Evolutionary conservation across 2,888 invertebrate genomes (phyloP), one percentile per base, ranked within the genome.

Genomic region (Tolmerus cingulatus): DNA sequence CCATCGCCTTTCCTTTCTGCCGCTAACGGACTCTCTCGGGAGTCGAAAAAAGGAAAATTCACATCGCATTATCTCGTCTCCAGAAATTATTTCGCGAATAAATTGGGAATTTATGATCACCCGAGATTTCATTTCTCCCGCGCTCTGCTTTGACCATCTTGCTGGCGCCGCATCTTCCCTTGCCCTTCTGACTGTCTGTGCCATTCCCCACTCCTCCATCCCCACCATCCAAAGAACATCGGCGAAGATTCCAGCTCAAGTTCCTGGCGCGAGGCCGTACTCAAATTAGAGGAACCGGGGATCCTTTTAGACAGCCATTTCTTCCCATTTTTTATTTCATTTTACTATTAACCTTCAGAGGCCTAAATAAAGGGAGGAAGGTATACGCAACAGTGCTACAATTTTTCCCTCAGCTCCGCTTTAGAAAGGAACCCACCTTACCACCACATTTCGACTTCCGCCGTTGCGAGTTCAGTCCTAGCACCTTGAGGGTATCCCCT

Each of bases 61-160:
- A 86, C 87, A 88, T 88, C 88, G 86, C 87, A 88, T 88, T 88
- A 88, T 88, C 88, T 82, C 88, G 88, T 88, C 88, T 87, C 86
- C 43, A 88, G 87, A 88, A 88, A 88, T 88, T 88, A 87, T 88
- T 87, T 88, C 86, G 88, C 87, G 88, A 88, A 88, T 88, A 88
- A 88, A 88, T 88, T 88, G 88, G 88, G 87, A 88, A 88, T 88
- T 88, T 88, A 87, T 88, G 87, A 88, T 88, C 87, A 88, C 87
- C 88, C 87, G 87, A 88, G 88, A 88, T 88, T 88, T 88, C 84
- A 87, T 88, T 88, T 88, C 86, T 23, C 66, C 66, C 19, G 66
- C 66, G 66, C 85, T 85, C 55, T 40, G 57, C 30, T 37, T 30
- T 84, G 57, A 46, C 74, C 66, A 19, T 40, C 19, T 74, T 34